Evolutionary conservation across 2,113 vertebrate genomes (phyloP).

Genomic region (Condylura cristata): DNA sequence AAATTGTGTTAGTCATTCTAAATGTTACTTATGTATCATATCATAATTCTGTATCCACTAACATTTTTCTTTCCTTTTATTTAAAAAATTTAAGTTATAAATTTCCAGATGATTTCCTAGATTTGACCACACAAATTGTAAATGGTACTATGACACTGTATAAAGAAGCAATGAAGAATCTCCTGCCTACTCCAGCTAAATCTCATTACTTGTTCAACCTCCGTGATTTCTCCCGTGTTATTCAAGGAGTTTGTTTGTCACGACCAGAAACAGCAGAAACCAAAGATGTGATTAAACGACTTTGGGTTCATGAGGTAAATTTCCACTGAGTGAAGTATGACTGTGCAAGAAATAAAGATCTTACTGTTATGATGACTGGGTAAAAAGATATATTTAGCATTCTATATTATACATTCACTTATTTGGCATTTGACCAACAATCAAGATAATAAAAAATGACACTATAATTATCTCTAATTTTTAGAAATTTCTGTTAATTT

Average conservation of each 20-base stretch:
- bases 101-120: conserved; percentile 88
- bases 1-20: neutral
- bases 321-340: neutral
- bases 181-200: conserved; percentile 93
- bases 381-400: neutral
- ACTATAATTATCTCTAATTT: neutral
- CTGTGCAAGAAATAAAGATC: neutral
- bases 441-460: neutral
- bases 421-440: neutral
- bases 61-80: conserved; percentile 49
- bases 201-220: conserved; percentile 96
- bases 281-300: conserved; percentile 88
- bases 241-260: conserved; percentile 94
- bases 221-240: conserved; percentile 93
- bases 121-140: conserved; percentile 89
- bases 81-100: conserved; percentile 84
- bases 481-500: conserved; percentile 14
- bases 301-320: conserved; percentile 96
- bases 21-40: neutral
- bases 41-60: conserved; percentile 34
- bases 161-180: conserved; percentile 92
- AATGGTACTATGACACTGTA: conserved; percentile 90
- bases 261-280: conserved; percentile 90
- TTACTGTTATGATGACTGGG: neutral
- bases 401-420: neutral